Evolutionary conservation across 1,140 invertebrate genomes (phyloP), one percentile per base, ranked within the genome.

Genomic region (Cherax quadricarinatus): DNA sequence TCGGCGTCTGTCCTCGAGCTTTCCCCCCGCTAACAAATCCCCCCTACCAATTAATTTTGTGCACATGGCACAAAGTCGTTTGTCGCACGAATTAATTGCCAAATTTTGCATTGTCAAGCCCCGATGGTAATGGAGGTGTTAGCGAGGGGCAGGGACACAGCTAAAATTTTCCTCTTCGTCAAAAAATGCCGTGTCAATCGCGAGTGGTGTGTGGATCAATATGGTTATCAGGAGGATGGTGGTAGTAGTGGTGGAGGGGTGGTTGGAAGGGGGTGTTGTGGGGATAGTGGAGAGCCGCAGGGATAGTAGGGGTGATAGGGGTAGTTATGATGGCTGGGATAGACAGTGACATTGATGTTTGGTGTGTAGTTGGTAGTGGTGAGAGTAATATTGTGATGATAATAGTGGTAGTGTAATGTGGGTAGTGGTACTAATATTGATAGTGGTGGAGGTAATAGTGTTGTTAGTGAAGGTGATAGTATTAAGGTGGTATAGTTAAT

Each of bases 171-270:
- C 10, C 21, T 70, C 62, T 70, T 70, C 62, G 62, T 70, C 62
- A 70, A 70, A 70, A 70, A 70, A 70, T 70, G 62, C 18, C 16
- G 62, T 70, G 62, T 70, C 62, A 70, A 70, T 70, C 62, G 62
- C 16, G 62, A 70, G 62, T 14, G 57, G 62, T 14, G 62, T 70
- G 62, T 70, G 62, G 62, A 70, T 70, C 62, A 70, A 70, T 70
- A 70, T 70, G 62, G 62, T 70, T 70, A 70, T 70, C 62, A 70
- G 62, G 62, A 14, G 62, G 16, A 10, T 70, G 62, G 62, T 70
- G 16, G 62, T 70, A 16, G 62, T 70, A 16, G 62, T 70, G 62
- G 62, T 70, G 62, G 62, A 16, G 62, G 62, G 4, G 62, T 21
- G 62, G 62, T 9, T 2, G 16, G 57, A 60, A 3, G 53, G 62